These are phyloP conservation scores for Dasypolia templi DNA, from an alignment of 2,888 invertebrate genomes.

Conservation along the genomic window DNA sequence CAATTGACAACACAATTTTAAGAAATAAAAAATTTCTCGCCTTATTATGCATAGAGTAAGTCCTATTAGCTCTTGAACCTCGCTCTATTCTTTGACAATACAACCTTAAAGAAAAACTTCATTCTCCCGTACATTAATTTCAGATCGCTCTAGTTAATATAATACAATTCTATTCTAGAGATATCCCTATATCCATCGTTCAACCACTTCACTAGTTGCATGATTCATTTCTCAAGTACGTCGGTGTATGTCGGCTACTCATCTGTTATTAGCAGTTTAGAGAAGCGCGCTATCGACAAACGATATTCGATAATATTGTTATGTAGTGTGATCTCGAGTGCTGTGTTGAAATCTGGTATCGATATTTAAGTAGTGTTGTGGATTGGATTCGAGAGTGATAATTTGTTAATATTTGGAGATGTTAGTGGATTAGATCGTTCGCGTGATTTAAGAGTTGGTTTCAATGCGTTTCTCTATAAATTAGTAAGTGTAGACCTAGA, in stretches of 20 bases:
- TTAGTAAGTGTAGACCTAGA: not conserved
- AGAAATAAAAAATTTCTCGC: not conserved
- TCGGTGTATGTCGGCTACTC: conserved; percentile 47
- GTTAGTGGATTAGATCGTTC: conserved; percentile 2
- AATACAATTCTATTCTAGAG: conserved; percentile 51
- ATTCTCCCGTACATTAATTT: not conserved
- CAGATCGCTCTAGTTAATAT: not conserved
- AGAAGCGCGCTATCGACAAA: conserved; percentile 57
- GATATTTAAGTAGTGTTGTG: conserved; percentile 30
- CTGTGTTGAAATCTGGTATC: conserved; percentile 48
- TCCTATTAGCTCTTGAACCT: too few relatives aligned
- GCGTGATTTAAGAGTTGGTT: not conserved
- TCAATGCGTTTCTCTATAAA: not conserved
- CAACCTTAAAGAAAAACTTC: not conserved
- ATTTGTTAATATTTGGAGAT: conserved; percentile 28
- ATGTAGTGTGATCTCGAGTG: conserved; percentile 42
- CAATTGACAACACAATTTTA: too few relatives aligned
- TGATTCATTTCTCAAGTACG: conserved; percentile 63
- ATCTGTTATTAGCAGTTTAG: conserved; percentile 56
- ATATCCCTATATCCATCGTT: conserved; percentile 47
- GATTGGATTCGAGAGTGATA: conserved; percentile 21
- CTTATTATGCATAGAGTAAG: not conserved
- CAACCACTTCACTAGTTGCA: conserved; percentile 44
- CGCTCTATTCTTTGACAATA: too few relatives aligned
- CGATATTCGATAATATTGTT: conserved; percentile 50